Evolutionary conservation across 1,140 invertebrate genomes (phyloP).

Genomic region (Nephotettix cincticeps): DNA sequence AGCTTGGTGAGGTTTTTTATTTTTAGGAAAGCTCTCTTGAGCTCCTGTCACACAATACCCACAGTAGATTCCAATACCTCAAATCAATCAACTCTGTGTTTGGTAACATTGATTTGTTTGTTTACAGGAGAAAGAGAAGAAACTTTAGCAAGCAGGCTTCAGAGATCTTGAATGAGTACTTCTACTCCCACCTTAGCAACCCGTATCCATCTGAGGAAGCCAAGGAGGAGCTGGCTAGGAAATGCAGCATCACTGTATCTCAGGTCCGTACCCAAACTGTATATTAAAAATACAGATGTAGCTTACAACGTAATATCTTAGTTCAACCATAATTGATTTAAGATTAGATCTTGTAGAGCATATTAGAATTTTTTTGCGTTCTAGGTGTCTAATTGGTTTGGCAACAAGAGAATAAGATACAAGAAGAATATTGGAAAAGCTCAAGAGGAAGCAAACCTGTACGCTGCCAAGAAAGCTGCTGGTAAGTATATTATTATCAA

Average conservation of each 20-base stretch:
- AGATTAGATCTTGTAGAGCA: too few relatives aligned
- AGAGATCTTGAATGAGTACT: constrained; percentile 99
- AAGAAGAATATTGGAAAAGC: constrained; percentile 99
- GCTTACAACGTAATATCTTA: too few relatives aligned
- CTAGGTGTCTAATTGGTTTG: constrained; percentile 99
- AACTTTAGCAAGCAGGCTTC: constrained; percentile 99
- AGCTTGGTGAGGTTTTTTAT: background rate
- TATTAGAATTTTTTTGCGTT: constrained; percentile 38
- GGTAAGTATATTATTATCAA: constrained; percentile 58
- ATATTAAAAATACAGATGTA: too few relatives aligned
- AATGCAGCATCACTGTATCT: constrained; percentile 98
- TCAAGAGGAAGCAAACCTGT: constrained; percentile 99
- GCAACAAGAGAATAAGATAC: constrained; percentile 99
- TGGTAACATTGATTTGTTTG: too few relatives aligned
- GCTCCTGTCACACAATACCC: background rate
- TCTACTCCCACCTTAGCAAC: constrained; percentile 99
- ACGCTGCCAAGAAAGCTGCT: constrained; percentile 98
- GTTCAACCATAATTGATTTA: too few relatives aligned
- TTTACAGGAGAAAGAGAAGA: constrained; percentile 87
- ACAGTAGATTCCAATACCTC: background rate
- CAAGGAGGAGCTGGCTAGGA: constrained; percentile 98
- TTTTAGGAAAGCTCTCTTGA: background rate
- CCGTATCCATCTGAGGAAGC: constrained; percentile 99
- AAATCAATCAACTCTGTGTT: background rate
- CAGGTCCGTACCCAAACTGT: constrained; percentile 59